Conservation (phyloP, 2,113 vertebrate genomes). For the Lipotes vexillifer region DNA sequence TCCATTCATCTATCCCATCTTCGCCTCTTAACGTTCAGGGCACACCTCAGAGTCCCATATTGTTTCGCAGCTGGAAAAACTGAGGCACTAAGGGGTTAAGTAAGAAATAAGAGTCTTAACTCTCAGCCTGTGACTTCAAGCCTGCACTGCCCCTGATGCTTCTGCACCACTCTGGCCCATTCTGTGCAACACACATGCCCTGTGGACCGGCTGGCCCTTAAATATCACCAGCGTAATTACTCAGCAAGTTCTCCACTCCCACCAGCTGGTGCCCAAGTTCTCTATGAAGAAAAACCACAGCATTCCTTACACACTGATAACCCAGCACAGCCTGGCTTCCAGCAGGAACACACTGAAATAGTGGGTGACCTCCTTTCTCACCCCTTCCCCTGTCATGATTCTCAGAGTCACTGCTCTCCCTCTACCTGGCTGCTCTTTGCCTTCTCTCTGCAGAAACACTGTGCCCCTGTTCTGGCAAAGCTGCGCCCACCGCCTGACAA, state of each 20-base stretch:
- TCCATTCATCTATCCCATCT: background rate
- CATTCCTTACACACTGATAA: background rate
- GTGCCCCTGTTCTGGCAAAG: constrained; percentile 92
- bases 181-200: background rate
- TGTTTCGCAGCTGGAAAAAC: background rate
- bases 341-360: background rate
- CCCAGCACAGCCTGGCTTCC: background rate
- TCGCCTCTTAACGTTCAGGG: background rate
- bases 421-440: background rate
- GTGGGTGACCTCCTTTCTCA: background rate
- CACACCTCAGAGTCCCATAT: background rate
- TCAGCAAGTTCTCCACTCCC: background rate
- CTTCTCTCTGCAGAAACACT: constrained; percentile 86
- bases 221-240: background rate
- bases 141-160: background rate
- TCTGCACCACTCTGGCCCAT: background rate
- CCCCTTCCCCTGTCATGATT: accelerated
- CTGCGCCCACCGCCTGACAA: constrained; percentile 87
- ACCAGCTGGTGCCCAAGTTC: background rate
- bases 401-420: background rate
- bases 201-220: no score
- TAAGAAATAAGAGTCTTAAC: background rate
- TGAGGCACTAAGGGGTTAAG: background rate
- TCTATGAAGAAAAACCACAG: background rate
- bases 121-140: background rate